phyloP scores from a whole-genome alignment of 2,888 invertebrate species.

The Xestia c-nigrum region DNA sequence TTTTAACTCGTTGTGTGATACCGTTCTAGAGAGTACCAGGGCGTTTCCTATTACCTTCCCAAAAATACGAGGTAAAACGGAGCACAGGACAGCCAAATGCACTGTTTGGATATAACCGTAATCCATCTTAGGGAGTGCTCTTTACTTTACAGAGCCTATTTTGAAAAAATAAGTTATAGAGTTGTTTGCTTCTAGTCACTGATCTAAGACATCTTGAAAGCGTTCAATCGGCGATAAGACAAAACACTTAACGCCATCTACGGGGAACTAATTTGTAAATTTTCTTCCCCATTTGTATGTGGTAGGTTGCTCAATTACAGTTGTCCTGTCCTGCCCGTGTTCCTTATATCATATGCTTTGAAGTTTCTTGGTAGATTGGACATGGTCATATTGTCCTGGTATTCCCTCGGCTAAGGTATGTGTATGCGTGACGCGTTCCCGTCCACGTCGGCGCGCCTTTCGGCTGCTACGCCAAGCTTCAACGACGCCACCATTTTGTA shows the following conservation, averaged over 20 bases:
- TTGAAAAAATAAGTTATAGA: background rate
- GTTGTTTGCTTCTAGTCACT: background rate
- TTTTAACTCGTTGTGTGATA: slow-evolving; percentile 19
- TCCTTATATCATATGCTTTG: background rate
- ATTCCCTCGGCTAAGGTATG: slow-evolving; percentile 25
- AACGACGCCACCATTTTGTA: slow-evolving; percentile 54
- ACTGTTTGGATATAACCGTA: background rate
- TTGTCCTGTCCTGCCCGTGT: background rate
- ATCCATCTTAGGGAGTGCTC: background rate
- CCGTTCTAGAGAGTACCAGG: slow-evolving; percentile 44
- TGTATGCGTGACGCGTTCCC: slow-evolving; percentile 61
- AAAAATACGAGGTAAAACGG: background rate
- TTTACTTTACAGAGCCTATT: background rate
- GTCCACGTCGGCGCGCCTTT: slow-evolving; percentile 66
- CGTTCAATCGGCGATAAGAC: background rate
- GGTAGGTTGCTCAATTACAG: background rate
- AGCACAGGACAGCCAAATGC: background rate
- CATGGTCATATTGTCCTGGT: slow-evolving; percentile 4
- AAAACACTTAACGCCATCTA: background rate
- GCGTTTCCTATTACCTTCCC: background rate
- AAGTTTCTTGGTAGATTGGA: background rate
- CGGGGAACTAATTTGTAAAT: background rate
- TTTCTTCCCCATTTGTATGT: background rate
- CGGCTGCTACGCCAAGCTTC: slow-evolving; percentile 60
- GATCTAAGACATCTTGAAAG: background rate